A percentile compares a stretch with the other conserved stretches of the same genome.
Conservation (phyloP, 2,888 invertebrate species). For the Seira ritae region DNA sequence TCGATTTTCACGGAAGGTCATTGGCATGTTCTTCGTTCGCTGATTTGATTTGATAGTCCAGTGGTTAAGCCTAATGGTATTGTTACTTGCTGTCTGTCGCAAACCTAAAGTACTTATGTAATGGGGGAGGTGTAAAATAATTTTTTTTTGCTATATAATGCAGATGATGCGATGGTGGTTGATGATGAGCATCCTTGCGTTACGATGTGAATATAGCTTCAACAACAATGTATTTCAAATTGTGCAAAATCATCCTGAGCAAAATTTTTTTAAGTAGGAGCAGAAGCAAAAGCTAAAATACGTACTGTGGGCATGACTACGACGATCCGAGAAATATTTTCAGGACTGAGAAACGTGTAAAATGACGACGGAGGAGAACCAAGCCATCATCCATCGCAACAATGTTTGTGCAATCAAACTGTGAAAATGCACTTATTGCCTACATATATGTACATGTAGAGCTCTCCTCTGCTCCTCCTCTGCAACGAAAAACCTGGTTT, state of each 20-base stretch:
- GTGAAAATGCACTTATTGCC: conserved; percentile 26
- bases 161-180: background rate
- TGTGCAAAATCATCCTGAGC: conserved; percentile 12
- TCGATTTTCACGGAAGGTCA: conserved; percentile 73
- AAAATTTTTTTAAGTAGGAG: background rate
- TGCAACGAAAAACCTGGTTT: too few relatives aligned
- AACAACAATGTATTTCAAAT: background rate
- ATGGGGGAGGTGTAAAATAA: conserved; percentile 5
- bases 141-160: conserved; percentile 1
- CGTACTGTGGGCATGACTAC: too few relatives aligned
- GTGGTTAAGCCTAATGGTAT: background rate
- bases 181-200: conserved; percentile 22
- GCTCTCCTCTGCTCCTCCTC: too few relatives aligned
- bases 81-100: conserved; percentile 16
- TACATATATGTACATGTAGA: too few relatives aligned
- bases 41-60: conserved; percentile 12
- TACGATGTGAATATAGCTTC: background rate
- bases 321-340: too few relatives aligned
- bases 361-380: too few relatives aligned
- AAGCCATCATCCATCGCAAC: too few relatives aligned
- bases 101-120: background rate
- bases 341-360: too few relatives aligned
- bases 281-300: background rate
- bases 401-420: background rate
- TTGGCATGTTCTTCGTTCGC: conserved; percentile 65